Evolutionary conservation across 2,113 vertebrate species (phyloP), one percentile per base, ranked within the genome.

Genomic region (Toxotes jaculatrix): DNA sequence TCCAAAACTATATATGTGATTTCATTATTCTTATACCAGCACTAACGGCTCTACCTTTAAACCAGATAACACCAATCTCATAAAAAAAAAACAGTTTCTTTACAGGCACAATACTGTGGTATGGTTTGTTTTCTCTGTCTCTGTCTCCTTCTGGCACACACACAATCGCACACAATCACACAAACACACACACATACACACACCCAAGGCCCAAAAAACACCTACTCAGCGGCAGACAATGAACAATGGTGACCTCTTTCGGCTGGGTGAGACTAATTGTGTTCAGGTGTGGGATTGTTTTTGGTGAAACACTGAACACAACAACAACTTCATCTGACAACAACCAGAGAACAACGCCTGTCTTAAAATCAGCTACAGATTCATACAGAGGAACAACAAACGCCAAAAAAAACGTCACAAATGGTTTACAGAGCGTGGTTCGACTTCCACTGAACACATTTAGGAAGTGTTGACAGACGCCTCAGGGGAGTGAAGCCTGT

Each of bases 161-260:
- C 21, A 55, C 51, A 5, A 19, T 19, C 47, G 21, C 51, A 21
- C 51, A 53, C 47, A 36, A 53, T n/a, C n/a, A n/a, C n/a, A n/a
- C 19, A 23, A 21, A 11, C 21, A 55, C 53, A 23, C 55, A 27
- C 55, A 57, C 38, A 36, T 47, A 34, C 31, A 59, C 4, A 53
- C 32, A 55, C 49, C 55, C 21, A 76, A 14, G n/a, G 34, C 13
- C 45, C 55, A 31, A 42, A 79, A 81, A 76, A 69, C 76, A 65
- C 47, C 67, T 40, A 59, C 71, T 84, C 61, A 73, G 51, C 63
- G 4, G 14, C 66, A 87, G 53, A 90, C 86, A 83, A 81, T 80
- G 65, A 64, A 92, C 84, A 87, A 88, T 86, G 74, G 55, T 82
- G 89, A 88, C 90, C 82, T 77, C 81, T 89, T 79, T 87, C n/a